Evolutionary conservation across 2,888 invertebrate species (phyloP), one percentile per base, ranked within the genome.

Genomic region (Poecilus cupreus): DNA sequence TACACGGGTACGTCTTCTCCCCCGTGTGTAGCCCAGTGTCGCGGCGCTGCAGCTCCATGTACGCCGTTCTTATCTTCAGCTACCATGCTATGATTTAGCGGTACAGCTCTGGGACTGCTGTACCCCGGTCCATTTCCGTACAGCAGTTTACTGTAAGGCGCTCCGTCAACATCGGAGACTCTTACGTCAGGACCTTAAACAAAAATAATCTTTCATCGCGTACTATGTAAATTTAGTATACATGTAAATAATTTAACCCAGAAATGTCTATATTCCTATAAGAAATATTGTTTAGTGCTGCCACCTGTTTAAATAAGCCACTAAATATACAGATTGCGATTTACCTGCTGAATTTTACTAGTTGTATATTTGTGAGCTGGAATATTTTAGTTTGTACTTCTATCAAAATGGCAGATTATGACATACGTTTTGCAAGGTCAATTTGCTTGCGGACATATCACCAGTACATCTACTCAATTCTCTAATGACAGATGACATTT

Each of bases 1-100:
- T 95, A 96, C 37, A 96, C 93, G 0, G 96, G 94, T 0, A 96
- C 96, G 86, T 96, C 96, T 88, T 96, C 96, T 0, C 94, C 95
- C 0, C 95, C 95, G 86, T 95, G 95, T 0, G 95, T 95, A 6
- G 94, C 94, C 94, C 95, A 95, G 84, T 94, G 94, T 43, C 94
- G 89, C 0, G 95, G 95, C 1, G 94, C 95, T 0, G 95, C 95
- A 0, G 95, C 91, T 0, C 93, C 93, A 86, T 94, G 94, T 0
- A 94, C 91, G 20, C 91, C 91, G 85, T 93, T 92, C 39, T 89
- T 87, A 76, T 86, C 88, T 82, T 83, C 85, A n/a, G 54, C 3
- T 8, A 54, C 80, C 54, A 24, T 26, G 70, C 54, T 80, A 0
- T 89, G 88, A 85, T 92, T 93, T 83, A 90, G 88, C 8, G 91